Conservation (phyloP, 2,888 invertebrate species). For the Megastigmus dorsalis region DNA sequence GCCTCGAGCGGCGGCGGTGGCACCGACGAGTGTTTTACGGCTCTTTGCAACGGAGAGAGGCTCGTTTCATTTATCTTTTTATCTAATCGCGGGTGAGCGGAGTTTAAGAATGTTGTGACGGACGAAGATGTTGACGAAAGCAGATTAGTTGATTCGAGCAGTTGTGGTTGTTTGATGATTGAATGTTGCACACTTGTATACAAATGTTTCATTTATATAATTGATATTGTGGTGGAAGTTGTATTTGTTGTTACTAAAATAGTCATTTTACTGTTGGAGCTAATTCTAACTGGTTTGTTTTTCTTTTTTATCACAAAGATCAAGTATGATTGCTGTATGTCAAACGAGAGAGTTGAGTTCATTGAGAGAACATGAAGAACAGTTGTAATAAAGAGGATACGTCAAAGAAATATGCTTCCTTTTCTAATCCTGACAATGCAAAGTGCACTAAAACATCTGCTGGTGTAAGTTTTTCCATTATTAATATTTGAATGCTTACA, state of each 20-base stretch:
- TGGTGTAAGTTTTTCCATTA: constrained; percentile 60
- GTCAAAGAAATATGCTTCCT: constrained; percentile 67
- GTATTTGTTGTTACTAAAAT: background rate
- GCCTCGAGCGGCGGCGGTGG: background rate
- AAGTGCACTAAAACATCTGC: constrained; percentile 63
- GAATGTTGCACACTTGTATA: background rate
- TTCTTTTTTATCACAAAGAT: constrained; percentile 29
- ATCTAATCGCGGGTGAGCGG: constrained; percentile 1
- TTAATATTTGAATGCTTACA: background rate
- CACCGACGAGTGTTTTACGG: constrained; percentile 19
- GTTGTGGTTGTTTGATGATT: background rate
- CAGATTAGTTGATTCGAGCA: constrained; percentile 2
- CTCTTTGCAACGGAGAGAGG: background rate
- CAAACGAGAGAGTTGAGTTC: constrained; percentile 6
- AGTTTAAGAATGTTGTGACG: constrained; percentile 7
- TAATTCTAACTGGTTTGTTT: background rate
- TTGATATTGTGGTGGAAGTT: background rate
- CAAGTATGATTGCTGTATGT: constrained; percentile 27
- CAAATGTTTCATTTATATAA: background rate
- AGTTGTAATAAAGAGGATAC: constrained; percentile 59
- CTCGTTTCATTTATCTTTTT: constrained; percentile 22
- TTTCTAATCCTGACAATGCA: constrained; percentile 64
- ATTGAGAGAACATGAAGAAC: constrained; percentile 64
- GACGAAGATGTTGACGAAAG: constrained; percentile 4
- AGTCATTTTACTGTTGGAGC: background rate